Percentiles rank a stretch among this genome's conserved stretches.
Evolutionary conservation across 2,113 vertebrate genomes (phyloP).

Genomic region (Heliornis fulica): DNA sequence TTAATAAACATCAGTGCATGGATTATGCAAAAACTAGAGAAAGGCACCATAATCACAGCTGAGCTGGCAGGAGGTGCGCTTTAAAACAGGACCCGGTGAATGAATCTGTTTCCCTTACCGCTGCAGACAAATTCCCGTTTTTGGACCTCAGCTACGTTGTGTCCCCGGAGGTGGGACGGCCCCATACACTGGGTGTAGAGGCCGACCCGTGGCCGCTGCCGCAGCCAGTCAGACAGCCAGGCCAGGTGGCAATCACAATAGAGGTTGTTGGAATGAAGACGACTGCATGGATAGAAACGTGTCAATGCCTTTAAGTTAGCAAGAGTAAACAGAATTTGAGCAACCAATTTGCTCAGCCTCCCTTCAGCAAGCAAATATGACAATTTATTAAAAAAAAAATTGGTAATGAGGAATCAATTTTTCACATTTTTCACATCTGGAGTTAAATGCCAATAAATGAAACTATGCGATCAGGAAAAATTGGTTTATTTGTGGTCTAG

Average conservation of each 20-base stretch:
- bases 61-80: not conserved
- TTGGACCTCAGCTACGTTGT: constrained; percentile 96
- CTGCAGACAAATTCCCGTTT: constrained; percentile 95
- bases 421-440: not conserved
- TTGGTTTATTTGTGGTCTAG: not conserved
- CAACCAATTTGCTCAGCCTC: not conserved
- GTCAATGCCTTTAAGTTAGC: not conserved
- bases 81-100: rapidly evolving
- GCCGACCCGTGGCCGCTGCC: constrained; percentile 92
- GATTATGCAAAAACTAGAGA: not conserved
- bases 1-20: not conserved
- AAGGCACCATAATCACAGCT: rapidly evolving
- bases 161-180: constrained; percentile 89
- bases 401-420: not conserved
- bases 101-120: constrained; percentile 72
- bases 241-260: constrained; percentile 95
- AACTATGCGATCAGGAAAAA: not conserved
- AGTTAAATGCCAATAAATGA: not conserved
- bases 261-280: constrained; percentile 98
- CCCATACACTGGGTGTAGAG: constrained; percentile 97
- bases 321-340: not conserved
- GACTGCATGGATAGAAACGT: constrained; percentile 68
- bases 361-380: not conserved
- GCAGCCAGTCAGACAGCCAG: constrained; percentile 97
- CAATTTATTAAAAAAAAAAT: not conserved